Base-by-base conservation (phyloP, 1,140 invertebrate genomes). In the Colletes latitarsis region DNA sequence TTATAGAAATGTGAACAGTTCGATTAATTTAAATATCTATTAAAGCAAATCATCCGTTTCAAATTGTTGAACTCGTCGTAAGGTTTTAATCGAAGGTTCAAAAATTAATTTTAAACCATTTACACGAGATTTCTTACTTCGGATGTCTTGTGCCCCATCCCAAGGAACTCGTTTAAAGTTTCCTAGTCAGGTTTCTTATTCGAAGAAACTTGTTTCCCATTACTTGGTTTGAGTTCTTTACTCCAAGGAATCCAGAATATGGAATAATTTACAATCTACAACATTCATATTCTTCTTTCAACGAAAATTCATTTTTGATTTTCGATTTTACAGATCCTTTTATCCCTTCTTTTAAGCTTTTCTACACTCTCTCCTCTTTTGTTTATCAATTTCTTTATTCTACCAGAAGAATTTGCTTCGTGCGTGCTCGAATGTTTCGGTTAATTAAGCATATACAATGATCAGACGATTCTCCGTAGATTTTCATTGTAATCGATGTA, bases 181-280 rank as follows among this genome's bases (percentile, higher is more conserved):
- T 60, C 43, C 43, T 60, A 67, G 66, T 49, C 75, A 77, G 68
- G 66, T 67, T 49, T 70, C 75, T 77, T 52, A 52, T 77, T 69
- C 64, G 64, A 60, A 6, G 75, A 69, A 77, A 77, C 64, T 69
- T 49, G 75, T 77, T 77, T 77, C 67, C 69, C 68, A 77, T 77
- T 69, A 63, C 74, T 58, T 5, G 52, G 52, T 68, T 68, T 46
- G 46, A 76, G 62, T 76, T 76, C 55, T 55, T 70, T 69, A 41
- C 75, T 19, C 64, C 5, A 46, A 19, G 52, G 52, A 67, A 76
- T 76, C 53, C 46, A 21, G 66, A 77, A 77, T 55, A 58, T 43
- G 15, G 63, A 64, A 64, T 64, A 64, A 58, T 43, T 69, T 58
- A 49, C 43, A 77, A 55, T 77, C 67, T 69, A 64, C 8, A 49